Conservation (phyloP, 2,888 invertebrate genomes). For the Yponomeuta sedellus region DNA sequence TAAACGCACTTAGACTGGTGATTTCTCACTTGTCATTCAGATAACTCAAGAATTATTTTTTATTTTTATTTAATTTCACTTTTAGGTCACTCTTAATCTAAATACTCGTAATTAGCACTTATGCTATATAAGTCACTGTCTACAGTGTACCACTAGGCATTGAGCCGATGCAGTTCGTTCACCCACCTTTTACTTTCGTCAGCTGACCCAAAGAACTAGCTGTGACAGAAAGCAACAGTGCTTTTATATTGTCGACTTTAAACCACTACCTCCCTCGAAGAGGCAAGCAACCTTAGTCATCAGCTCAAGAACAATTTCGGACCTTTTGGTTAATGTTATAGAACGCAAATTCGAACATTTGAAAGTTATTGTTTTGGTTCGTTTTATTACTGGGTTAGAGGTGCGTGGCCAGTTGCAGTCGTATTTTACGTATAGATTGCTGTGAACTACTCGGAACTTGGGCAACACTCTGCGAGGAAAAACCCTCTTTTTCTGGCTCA, state of each 20-base stretch:
- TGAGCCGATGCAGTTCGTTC: constrained; percentile 43
- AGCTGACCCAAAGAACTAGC: constrained; percentile 65
- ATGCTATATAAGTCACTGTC: neutral
- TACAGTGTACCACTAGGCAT: constrained; percentile 29
- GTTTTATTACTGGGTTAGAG: constrained; percentile 15
- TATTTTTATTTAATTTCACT: neutral
- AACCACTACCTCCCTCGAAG: constrained; percentile 61
- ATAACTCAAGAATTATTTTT: neutral
- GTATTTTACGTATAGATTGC: constrained; percentile 34
- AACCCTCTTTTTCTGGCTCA: constrained; percentile 19
- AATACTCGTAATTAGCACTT: neutral
- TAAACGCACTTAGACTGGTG: too few relatives aligned
- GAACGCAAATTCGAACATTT: constrained; percentile 24
- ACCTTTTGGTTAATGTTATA: constrained; percentile 37
- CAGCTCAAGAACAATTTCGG: constrained; percentile 36
- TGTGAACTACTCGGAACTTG: constrained; percentile 52
- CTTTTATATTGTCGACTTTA: constrained; percentile 63
- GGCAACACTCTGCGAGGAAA: constrained; percentile 46
- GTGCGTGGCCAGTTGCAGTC: constrained; percentile 22
- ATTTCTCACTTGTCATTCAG: neutral
- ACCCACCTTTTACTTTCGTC: constrained; percentile 71
- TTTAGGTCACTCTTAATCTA: constrained; percentile 6
- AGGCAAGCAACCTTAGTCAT: constrained; percentile 39
- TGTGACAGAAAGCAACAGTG: constrained; percentile 64
- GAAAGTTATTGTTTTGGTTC: neutral